These are phyloP conservation scores for Crax fasciolata DNA, from an alignment of 2,797 vertebrate genomes.

Conservation along the genomic window DNA sequence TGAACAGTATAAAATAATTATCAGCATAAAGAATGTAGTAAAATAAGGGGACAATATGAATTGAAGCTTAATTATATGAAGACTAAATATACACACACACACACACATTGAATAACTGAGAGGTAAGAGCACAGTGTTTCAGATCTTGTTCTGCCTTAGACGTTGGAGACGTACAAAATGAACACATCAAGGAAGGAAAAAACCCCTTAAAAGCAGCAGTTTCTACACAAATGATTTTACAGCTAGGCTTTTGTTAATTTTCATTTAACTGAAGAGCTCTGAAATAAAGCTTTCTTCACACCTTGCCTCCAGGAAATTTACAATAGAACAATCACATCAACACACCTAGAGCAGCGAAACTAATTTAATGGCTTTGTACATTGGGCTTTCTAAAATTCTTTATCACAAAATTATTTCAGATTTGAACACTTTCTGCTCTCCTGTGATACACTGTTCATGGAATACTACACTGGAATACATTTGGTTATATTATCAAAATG, in stretches of 20 bases:
- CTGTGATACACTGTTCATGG: not conserved
- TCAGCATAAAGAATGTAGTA: not conserved
- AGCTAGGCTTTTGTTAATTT: not conserved
- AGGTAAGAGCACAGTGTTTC: not conserved
- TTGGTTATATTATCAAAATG: not conserved
- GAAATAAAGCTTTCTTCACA: not conserved
- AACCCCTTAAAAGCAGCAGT: not conserved
- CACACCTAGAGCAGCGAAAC: not conserved
- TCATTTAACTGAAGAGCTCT: not conserved
- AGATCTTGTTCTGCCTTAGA: not conserved
- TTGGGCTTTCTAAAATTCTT: not conserved
- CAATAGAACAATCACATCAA: not conserved
- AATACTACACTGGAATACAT: not conserved
- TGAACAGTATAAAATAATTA: constrained; percentile 4
- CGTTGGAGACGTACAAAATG: not conserved
- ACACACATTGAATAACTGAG: not conserved
- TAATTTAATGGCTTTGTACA: not conserved
- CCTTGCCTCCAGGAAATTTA: not conserved
- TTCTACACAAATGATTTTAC: not conserved
- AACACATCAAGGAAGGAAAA: not conserved
- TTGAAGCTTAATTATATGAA: not conserved
- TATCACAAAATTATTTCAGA: not conserved
- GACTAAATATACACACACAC: not conserved
- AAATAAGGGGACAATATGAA: not conserved
- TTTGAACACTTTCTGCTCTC: not conserved